phyloP scores from a whole-genome alignment of 2,113 vertebrate genomes.

The Nothoprocta perdicaria region DNA sequence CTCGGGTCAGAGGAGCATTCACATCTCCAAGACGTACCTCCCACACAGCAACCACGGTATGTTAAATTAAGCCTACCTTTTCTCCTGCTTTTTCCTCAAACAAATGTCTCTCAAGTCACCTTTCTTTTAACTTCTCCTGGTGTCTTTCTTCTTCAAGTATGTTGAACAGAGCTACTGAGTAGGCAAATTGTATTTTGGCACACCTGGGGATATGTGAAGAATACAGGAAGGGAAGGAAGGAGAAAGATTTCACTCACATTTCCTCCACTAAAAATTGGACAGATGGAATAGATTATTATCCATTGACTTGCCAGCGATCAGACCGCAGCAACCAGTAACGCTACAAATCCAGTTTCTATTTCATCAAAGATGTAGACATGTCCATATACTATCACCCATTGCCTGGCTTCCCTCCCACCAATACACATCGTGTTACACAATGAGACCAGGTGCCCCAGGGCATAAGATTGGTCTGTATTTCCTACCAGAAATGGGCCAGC shows the following conservation, averaged over 20 bases:
- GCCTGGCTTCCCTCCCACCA: neutral
- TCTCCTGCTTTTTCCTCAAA: neutral
- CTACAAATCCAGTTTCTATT: neutral
- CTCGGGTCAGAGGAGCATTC: neutral
- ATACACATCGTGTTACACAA: neutral
- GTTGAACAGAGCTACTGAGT: neutral
- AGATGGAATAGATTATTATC: neutral
- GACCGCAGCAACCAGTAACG: neutral
- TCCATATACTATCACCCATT: neutral
- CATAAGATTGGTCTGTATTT: neutral
- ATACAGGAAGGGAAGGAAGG: neutral
- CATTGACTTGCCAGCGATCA: neutral
- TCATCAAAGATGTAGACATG: neutral
- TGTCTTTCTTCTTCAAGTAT: neutral
- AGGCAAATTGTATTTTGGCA: neutral
- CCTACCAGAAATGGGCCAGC: neutral
- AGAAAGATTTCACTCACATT: neutral
- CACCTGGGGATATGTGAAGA: neutral
- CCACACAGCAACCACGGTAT: neutral
- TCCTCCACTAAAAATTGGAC: neutral
- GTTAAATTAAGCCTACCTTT: neutral
- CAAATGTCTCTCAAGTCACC: neutral
- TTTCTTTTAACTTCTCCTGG: too few species aligned
- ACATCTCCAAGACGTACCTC: neutral
- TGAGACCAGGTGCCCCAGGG: neutral